Base-by-base conservation (phyloP, 2,113 vertebrate species). In the Cynocephalus volans region DNA sequence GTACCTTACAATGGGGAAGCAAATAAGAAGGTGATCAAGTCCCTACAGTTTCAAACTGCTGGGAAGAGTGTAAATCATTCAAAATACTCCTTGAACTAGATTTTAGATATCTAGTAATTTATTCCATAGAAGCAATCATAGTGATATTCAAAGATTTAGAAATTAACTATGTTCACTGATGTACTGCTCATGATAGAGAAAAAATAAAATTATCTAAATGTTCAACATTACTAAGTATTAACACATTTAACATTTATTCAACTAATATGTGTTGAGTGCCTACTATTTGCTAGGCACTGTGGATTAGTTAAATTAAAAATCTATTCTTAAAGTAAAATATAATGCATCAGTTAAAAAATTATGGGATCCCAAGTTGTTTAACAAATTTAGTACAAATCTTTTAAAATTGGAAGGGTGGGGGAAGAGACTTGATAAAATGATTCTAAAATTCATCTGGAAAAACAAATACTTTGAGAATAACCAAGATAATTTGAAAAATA, bases 61-160 rank as follows among this genome's bases (percentile, higher is more conserved):
- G 45, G 88, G 17, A 36, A 24, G 50, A 84, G 62, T 92, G n/a
- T 64, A 86, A 92, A 90, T 83, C 76, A 93, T 88, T 95, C 88
- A 93, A 96, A 93, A 86, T 65, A 94, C 17, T 82, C 58, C 87
- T 93, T 60, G 95, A 96, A 90, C 73, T 86, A 65, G 31, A 93
- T 64, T 93, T 97, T 90, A 87, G 64, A 77, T 96, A 72, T 45
- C 89, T 72, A 95, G 64, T 21, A 95, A 87, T 95, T 93, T 87
- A 93, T 93, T 90, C 48, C 80, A 86, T 62, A 97, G 54, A 88
- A 72, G 69, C 13, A 87, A 90, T 77, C 80, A 87, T 50, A 3
- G 31, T 72, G 56, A 64, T 90, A 82, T 90, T 87, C 75, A 90
- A 95, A 95, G 81, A 93, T 69, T 62, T 92, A 86, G 64, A 86